Evolutionary conservation across 2,888 invertebrate species (phyloP).

Genomic region (Microplitis manilae): DNA sequence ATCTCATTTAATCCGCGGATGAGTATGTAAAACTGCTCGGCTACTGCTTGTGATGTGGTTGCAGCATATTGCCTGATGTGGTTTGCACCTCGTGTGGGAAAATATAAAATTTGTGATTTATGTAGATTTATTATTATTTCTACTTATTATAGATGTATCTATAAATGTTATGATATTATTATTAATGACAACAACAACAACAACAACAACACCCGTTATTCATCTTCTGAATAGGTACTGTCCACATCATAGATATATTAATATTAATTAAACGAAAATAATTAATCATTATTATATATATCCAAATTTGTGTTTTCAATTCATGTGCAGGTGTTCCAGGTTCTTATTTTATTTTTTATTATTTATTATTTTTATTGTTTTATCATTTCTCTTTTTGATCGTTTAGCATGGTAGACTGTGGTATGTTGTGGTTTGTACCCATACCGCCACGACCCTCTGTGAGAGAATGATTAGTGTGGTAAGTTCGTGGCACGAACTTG

Average conservation of each 20-base stretch:
- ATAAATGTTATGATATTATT: too few relatives aligned
- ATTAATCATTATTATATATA: neutral
- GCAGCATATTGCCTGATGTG: constrained; percentile 55
- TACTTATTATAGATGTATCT: too few relatives aligned
- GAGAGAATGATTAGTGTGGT: constrained; percentile 38
- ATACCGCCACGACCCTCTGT: constrained; percentile 22
- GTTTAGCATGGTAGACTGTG: constrained; percentile 15
- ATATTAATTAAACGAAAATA: neutral
- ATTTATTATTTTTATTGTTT: neutral
- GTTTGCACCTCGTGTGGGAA: constrained; percentile 63
- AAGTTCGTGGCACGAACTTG: constrained; percentile 30
- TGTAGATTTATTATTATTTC: neutral
- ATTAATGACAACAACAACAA: too few relatives aligned
- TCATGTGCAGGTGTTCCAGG: neutral
- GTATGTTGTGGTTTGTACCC: constrained; percentile 15
- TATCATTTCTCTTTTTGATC: neutral
- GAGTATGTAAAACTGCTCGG: constrained; percentile 50
- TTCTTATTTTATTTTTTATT: neutral
- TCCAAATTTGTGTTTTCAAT: neutral
- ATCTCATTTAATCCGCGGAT: constrained; percentile 48
- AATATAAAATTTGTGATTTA: constrained; percentile 49
- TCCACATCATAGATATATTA: neutral
- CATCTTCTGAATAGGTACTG: too few relatives aligned
- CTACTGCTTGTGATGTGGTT: constrained; percentile 61
- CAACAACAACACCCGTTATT: too few relatives aligned